Percentiles rank a stretch among this genome's conserved stretches.
Evolutionary conservation across 2,888 invertebrate species (phyloP).

Genomic region (Drosophila seclusa): DNA sequence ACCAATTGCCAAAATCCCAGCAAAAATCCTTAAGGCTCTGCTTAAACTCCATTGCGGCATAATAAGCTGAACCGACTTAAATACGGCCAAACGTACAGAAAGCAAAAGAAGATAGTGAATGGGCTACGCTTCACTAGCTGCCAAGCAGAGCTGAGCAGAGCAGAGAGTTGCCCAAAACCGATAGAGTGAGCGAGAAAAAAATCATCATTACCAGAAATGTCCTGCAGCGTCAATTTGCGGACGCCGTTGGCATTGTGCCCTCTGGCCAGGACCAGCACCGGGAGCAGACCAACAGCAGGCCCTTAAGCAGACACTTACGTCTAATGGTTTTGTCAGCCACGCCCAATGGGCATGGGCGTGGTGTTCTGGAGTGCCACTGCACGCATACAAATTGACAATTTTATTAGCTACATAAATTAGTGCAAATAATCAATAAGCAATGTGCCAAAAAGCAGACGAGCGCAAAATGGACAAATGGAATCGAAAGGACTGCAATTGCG

Average conservation of each 20-base stretch:
- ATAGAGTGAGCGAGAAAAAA: slow-evolving; percentile 7
- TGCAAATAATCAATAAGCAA: slow-evolving; percentile 80
- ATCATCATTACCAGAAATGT: slow-evolving; percentile 73
- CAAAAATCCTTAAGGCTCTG: slow-evolving; percentile 47
- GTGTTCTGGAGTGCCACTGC: slow-evolving; percentile 31
- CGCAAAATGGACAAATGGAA: neutral
- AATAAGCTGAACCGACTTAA: slow-evolving; percentile 56
- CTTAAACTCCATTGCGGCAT: slow-evolving; percentile 60
- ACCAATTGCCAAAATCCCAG: slow-evolving; percentile 50
- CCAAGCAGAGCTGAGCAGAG: slow-evolving; percentile 1
- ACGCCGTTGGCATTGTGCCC: slow-evolving; percentile 74
- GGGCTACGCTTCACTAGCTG: slow-evolving; percentile 39
- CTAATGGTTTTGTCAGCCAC: slow-evolving; percentile 73
- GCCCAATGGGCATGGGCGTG: slow-evolving; percentile 21
- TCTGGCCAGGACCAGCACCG: slow-evolving; percentile 35
- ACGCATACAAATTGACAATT: slow-evolving; percentile 81
- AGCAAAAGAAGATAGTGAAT: slow-evolving; percentile 16
- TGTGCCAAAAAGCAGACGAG: slow-evolving; percentile 70
- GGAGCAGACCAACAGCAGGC: slow-evolving; percentile 29
- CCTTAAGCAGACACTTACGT: slow-evolving; percentile 71
- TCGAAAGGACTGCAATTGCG: slow-evolving; percentile 20
- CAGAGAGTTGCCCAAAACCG: slow-evolving; percentile 6
- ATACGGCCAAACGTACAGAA: slow-evolving; percentile 25
- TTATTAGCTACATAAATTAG: slow-evolving; percentile 80
- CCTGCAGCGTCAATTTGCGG: slow-evolving; percentile 79